phyloP scores from a whole-genome alignment of 2,888 invertebrate genomes.

The Hirtodrosophila trivittata region DNA sequence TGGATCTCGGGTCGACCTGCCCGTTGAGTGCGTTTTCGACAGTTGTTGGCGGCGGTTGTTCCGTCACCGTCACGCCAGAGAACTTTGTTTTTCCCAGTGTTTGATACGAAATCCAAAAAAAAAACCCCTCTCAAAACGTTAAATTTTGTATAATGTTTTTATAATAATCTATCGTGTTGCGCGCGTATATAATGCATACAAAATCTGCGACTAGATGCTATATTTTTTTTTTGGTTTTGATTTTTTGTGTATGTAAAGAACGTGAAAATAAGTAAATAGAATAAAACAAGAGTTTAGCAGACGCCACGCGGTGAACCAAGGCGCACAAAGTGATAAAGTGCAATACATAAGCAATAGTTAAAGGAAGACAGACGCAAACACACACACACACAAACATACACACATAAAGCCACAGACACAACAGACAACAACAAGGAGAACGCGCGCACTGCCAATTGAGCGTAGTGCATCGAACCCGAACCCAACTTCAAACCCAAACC shows the following conservation, averaged over 20 bases:
- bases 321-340: slow-evolving; percentile 39
- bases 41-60: slow-evolving; percentile 74
- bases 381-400: slow-evolving; percentile 11
- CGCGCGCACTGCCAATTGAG: slow-evolving; percentile 36
- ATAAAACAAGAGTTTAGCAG: slow-evolving; percentile 24
- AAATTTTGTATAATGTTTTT: slow-evolving; percentile 50
- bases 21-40: slow-evolving; percentile 68
- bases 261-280: slow-evolving; percentile 39
- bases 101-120: slow-evolving; percentile 40
- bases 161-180: slow-evolving; percentile 33
- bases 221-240: slow-evolving; percentile 6
- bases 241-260: slow-evolving; percentile 35
- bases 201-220: slow-evolving; percentile 28
- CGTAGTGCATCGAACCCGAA: slow-evolving; percentile 62
- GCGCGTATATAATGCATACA: slow-evolving; percentile 44
- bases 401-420: slow-evolving; percentile 9
- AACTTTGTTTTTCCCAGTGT: slow-evolving; percentile 35
- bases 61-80: slow-evolving; percentile 48
- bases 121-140: slow-evolving; percentile 31
- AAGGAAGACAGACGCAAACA: slow-evolving; percentile 21
- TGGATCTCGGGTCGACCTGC: slow-evolving; percentile 51
- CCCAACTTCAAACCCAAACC: too few relatives aligned
- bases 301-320: slow-evolving; percentile 23
- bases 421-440: too few relatives aligned
- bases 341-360: slow-evolving; percentile 28